phyloP scores from a whole-genome alignment of 1,140 invertebrate genomes.

The Stratiolaelaps scimitus region DNA sequence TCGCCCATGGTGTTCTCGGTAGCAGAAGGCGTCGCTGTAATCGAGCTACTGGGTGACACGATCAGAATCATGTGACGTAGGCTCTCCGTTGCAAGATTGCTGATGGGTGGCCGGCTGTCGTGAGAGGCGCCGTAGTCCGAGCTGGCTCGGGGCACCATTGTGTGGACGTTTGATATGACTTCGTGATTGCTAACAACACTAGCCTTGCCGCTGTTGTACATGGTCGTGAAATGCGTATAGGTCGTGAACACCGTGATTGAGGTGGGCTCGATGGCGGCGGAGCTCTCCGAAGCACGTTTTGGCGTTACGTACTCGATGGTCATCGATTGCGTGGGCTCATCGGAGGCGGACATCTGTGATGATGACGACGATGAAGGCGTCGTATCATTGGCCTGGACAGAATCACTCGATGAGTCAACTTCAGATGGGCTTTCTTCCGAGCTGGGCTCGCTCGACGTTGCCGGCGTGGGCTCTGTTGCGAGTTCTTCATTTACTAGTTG shows the following conservation, averaged over 20 bases:
- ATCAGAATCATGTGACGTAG: slow-evolving; percentile 24
- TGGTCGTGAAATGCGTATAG: slow-evolving; percentile 31
- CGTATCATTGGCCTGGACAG: not conserved
- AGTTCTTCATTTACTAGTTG: slow-evolving; percentile 27
- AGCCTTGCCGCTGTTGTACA: slow-evolving; percentile 28
- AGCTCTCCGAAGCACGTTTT: not conserved
- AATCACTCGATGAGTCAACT: not conserved
- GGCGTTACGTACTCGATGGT: slow-evolving; percentile 20
- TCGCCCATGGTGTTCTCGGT: too few species aligned
- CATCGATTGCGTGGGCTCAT: slow-evolving; percentile 15
- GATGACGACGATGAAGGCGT: not conserved
- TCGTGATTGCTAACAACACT: slow-evolving; percentile 29
- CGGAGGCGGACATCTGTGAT: not conserved
- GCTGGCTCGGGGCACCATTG: slow-evolving; percentile 11
- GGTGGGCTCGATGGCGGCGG: slow-evolving; percentile 7
- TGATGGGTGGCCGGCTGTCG: not conserved
- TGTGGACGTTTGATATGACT: slow-evolving; percentile 30
- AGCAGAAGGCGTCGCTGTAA: not conserved
- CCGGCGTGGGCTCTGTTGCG: not conserved
- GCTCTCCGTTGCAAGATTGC: not conserved
- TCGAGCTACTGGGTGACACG: not conserved
- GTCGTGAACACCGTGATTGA: slow-evolving; percentile 28
- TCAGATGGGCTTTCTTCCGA: not conserved
- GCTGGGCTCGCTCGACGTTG: not conserved
- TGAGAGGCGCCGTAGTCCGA: not conserved